Conservation (phyloP, 2,113 vertebrate species). For the Takifugu bimaculatus region DNA sequence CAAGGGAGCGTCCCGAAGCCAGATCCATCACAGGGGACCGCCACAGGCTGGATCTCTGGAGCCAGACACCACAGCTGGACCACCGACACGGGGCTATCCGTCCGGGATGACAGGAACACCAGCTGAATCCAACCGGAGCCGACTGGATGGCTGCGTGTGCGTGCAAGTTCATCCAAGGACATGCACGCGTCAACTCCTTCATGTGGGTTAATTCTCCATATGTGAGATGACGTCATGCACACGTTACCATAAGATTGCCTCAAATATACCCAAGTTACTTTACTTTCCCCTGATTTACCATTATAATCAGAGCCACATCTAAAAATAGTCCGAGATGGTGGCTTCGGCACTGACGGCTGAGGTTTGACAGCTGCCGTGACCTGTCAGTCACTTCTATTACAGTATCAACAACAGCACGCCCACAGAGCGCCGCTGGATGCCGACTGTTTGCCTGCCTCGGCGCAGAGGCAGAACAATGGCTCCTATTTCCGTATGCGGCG, state of each 20-base stretch:
- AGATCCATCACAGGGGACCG: constrained; percentile 50
- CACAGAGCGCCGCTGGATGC: constrained; percentile 53
- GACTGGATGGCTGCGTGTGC: constrained; percentile 27
- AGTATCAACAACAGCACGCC: constrained; percentile 54
- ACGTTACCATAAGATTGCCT: background rate
- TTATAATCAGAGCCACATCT: constrained; percentile 12
- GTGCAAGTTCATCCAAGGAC: background rate
- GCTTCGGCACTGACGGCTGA: constrained; percentile 29
- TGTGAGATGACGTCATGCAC: background rate
- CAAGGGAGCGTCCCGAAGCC: constrained; percentile 35
- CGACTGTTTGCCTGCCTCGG: constrained; percentile 49
- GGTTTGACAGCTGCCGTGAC: constrained; percentile 51
- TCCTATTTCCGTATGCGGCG: constrained; percentile 30
- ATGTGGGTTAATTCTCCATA: background rate
- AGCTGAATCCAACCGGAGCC: constrained; percentile 18
- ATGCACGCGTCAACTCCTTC: background rate
- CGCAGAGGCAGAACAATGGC: constrained; percentile 44
- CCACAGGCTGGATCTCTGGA: constrained; percentile 34
- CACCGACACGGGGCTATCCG: constrained; percentile 45
- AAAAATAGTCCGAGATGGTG: constrained; percentile 28
- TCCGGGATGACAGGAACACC: constrained; percentile 50
- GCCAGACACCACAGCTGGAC: constrained; percentile 52
- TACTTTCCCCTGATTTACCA: background rate
- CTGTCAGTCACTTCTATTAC: constrained; percentile 59
- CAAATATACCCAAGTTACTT: background rate